Conservation (phyloP, 2,113 vertebrate genomes). For the Actinemys pallida region DNA sequence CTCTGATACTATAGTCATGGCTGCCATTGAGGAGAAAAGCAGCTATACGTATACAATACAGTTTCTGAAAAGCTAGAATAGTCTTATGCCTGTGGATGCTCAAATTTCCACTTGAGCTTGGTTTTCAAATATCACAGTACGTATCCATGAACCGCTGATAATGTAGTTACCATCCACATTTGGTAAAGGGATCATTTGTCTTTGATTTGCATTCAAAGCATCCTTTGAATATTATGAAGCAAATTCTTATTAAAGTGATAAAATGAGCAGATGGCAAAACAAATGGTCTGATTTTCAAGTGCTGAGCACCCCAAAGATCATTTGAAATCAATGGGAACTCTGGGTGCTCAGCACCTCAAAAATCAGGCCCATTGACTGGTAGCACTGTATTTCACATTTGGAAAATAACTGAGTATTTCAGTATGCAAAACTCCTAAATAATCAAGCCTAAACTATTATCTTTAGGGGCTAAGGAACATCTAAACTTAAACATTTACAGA, state of each 20-base stretch:
- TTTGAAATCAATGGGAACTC: slow-evolving; percentile 22
- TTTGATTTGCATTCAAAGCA: slow-evolving; percentile 16
- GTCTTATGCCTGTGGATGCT: not conserved
- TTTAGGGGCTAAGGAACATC: not conserved
- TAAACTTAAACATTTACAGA: slow-evolving; percentile 53
- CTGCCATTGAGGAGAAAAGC: not conserved
- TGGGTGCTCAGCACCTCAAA: not conserved
- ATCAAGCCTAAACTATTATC: slow-evolving; percentile 22
- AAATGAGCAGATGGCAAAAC: slow-evolving; percentile 1
- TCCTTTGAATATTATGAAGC: slow-evolving; percentile 13
- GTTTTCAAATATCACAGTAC: not conserved
- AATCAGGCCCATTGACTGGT: not conserved
- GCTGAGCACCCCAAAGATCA: not conserved
- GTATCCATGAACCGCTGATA: not conserved
- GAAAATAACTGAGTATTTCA: not conserved
- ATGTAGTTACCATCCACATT: not conserved
- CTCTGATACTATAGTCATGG: not conserved
- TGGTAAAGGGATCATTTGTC: not conserved
- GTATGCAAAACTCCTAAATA: slow-evolving; percentile 22
- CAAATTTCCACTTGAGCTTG: not conserved
- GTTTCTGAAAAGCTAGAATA: not conserved
- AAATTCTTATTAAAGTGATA: slow-evolving; percentile 31
- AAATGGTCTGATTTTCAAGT: not conserved
- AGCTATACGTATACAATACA: not conserved
- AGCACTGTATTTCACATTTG: not conserved